Evolutionary conservation across 2,113 vertebrate species (phyloP).

Genomic region (Colaptes auratus): DNA sequence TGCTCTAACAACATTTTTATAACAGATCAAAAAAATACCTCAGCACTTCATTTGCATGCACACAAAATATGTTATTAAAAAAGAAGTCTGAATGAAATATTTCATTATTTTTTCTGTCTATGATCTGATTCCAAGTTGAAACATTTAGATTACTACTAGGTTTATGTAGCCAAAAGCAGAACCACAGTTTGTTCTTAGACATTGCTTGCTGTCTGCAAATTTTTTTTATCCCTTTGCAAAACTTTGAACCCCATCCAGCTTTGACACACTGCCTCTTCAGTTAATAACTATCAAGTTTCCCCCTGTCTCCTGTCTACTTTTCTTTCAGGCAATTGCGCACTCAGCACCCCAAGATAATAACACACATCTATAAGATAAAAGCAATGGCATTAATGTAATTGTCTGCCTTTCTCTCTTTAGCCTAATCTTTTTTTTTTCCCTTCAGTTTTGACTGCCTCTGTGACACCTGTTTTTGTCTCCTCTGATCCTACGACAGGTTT

Average conservation of each 20-base stretch:
- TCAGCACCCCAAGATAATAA: conserved; percentile 90
- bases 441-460: conserved; percentile 90
- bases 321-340: conserved; percentile 86
- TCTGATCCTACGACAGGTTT: conserved; percentile 87
- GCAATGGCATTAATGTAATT: conserved; percentile 91
- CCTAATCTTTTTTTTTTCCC: conserved; percentile 83
- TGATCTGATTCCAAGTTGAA: conserved; percentile 83
- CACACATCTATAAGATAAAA: conserved; percentile 91
- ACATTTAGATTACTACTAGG: conserved; percentile 74
- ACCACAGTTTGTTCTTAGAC: conserved; percentile 75
- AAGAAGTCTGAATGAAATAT: conserved; percentile 74
- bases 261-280: conserved; percentile 84
- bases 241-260: conserved; percentile 88
- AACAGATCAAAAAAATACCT: conserved; percentile 49
- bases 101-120: conserved; percentile 80
- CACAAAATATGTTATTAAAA: conserved; percentile 71
- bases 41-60: conserved; percentile 51
- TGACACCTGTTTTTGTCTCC: conserved; percentile 96
- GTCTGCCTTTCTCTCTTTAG: conserved; percentile 88
- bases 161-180: conserved; percentile 81
- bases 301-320: conserved; percentile 85
- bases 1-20: conserved; percentile 45
- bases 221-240: conserved; percentile 78
- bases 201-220: conserved; percentile 75
- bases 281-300: conserved; percentile 91